These are phyloP conservation scores for Axinella damicornis DNA, from an alignment of 37 sponge, comb jelly and placozoan genomes.

Conservation along the genomic window DNA sequence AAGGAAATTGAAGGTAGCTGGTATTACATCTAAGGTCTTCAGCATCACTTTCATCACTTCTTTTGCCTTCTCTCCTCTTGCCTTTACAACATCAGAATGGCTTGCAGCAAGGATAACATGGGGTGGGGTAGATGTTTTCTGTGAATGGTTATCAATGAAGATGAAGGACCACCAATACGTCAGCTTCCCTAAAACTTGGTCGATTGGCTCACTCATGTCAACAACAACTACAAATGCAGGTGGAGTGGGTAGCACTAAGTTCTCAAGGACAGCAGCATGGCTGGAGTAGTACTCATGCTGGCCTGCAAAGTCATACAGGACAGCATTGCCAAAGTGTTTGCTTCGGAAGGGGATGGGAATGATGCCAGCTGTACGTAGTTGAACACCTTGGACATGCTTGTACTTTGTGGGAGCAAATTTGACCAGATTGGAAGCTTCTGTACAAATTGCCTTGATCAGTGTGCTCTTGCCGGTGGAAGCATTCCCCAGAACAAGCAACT, in stretches of 20 bases:
- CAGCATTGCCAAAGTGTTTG: slow-evolving; percentile 20
- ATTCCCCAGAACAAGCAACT: slow-evolving; percentile 21
- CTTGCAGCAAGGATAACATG: slow-evolving; percentile 38
- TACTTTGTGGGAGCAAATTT: too few species aligned
- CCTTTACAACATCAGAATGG: not conserved
- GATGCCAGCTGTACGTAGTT: slow-evolving; percentile 45
- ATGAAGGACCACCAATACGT: slow-evolving; percentile 15
- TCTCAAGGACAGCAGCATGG: slow-evolving; percentile 41
- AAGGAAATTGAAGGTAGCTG: too few species aligned
- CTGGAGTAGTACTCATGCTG: slow-evolving; percentile 51
- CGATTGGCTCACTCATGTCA: slow-evolving; percentile 20
- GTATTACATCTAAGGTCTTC: too few species aligned
- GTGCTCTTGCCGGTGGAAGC: slow-evolving; percentile 42
- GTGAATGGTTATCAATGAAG: slow-evolving; percentile 6
- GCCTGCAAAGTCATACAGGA: slow-evolving; percentile 49
- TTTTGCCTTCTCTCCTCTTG: too few species aligned
- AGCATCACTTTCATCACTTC: too few species aligned
- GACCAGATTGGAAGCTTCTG: too few species aligned
- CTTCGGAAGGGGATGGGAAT: slow-evolving; percentile 1
- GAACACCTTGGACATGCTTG: too few species aligned
- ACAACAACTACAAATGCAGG: slow-evolving; percentile 20
- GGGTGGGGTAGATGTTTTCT: not conserved
- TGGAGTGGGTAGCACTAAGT: not conserved
- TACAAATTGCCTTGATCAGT: slow-evolving; percentile 33
- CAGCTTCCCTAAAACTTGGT: not conserved